Base-by-base conservation (phyloP, 2,113 vertebrate species). In the Puntigrus tetrazona region DNA sequence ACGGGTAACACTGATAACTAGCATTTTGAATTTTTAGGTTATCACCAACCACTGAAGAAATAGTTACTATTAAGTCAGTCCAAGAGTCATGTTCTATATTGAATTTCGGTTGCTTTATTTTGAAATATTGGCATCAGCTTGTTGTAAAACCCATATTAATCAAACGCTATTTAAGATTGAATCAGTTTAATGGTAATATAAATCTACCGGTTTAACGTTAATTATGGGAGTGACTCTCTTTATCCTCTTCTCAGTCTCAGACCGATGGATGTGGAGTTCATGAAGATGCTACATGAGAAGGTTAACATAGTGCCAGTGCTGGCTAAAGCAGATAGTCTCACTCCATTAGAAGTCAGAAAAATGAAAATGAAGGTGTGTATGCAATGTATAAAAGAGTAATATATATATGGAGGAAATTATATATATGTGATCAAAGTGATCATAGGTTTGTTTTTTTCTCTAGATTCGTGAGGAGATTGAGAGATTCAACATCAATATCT, bases 291-390 rank as follows among this genome's bases (percentile, higher is more conserved):
- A 61, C 94, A 95, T 73, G 90, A 92, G 31, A 95, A 94, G 72
- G 94, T 95, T 80, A 95, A 93, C 89, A 92, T 95, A 7, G 85
- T 95, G 34, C 94, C 94, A 16, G 67, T 95, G 0, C 41, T 95
- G 89, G 93, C 94, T 81, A 95, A 95, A 91, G 93, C 94, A 0
- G 94, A 95, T 89, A 89, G 92, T 77, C 88, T 95, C 82, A 95
- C 94, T 5, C 88, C 76, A 25, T 45, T 52, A 0, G 94, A 95
- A 87, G 82, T 93, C 77, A 61, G 7, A 86, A 92, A 84, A 36
- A 94, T 91, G 78, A 94, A 94, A 83, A 81, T 84, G 29, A 94
- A 93, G 92, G 93, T 93, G 43, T 41, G 72, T 83, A 27, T 41
- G 63, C 7, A 31, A 0, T 80, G 6, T 65, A 29, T 45, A 80